A percentile compares a stretch with the other conserved stretches of the same genome.
Conservation (phyloP, 2,888 invertebrate genomes). For the Plebejus melissa region DNA sequence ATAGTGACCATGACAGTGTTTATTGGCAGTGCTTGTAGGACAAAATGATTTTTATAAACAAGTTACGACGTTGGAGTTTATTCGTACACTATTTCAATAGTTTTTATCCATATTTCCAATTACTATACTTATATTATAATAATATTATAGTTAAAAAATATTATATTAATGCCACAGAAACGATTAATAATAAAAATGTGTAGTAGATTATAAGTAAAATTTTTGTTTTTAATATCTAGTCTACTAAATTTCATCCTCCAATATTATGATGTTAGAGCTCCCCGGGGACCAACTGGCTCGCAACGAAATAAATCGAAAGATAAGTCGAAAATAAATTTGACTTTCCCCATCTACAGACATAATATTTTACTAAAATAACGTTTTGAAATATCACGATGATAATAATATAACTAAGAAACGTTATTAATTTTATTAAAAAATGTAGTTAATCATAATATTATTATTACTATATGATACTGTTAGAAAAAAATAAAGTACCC, state of each 20-base stretch:
- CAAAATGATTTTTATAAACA: not conserved
- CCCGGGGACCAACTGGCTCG: not conserved
- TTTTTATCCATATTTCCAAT: too few relatives aligned
- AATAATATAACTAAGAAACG: not conserved
- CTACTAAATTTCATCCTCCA: not conserved
- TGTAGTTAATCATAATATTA: too few relatives aligned
- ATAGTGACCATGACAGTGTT: conserved; percentile 35
- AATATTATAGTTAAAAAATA: not conserved
- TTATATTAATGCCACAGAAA: not conserved
- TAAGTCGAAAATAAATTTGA: not conserved
- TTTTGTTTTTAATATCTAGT: not conserved
- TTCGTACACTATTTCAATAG: too few relatives aligned
- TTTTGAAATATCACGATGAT: not conserved
- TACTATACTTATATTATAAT: too few relatives aligned
- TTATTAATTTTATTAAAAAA: too few relatives aligned
- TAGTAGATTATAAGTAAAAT: not conserved
- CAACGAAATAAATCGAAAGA: conserved; percentile 17
- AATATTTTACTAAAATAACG: not conserved
- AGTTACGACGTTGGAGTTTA: too few relatives aligned
- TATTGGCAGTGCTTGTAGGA: not conserved
- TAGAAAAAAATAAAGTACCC: too few relatives aligned
- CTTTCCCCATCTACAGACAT: not conserved
- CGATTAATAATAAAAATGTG: not conserved
- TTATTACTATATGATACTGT: too few relatives aligned
- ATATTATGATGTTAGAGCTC: not conserved